Evolutionary conservation across 2,113 vertebrate species (phyloP).

Genomic region (Paramisgurnus dabryanus): DNA sequence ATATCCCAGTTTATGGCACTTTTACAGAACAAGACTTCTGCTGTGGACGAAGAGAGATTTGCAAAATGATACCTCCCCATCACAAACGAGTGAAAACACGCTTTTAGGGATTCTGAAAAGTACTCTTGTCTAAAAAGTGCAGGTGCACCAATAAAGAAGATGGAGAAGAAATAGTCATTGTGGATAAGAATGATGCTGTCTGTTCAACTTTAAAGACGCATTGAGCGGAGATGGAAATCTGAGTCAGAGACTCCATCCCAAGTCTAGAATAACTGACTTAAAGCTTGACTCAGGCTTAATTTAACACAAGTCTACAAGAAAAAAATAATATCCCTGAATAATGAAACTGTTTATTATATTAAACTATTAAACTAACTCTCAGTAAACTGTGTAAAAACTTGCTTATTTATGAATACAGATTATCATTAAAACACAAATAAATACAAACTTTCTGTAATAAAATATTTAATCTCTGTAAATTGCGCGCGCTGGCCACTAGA

Average conservation of each 20-base stretch:
- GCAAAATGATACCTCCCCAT: background rate
- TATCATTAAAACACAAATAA: background rate
- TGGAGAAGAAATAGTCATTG: background rate
- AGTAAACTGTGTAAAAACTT: too few relatives aligned
- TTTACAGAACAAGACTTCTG: background rate
- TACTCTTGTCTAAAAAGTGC: background rate
- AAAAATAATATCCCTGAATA: too few relatives aligned
- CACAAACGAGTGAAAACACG: constrained; percentile 12
- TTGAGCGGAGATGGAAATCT: background rate
- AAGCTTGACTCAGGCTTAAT: too few relatives aligned
- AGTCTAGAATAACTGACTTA: too few relatives aligned
- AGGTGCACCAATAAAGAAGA: constrained; percentile 1
- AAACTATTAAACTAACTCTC: too few relatives aligned
- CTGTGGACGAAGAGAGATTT: background rate
- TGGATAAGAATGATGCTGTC: background rate
- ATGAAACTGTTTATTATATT: too few relatives aligned
- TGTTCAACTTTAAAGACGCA: background rate
- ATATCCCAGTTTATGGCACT: background rate
- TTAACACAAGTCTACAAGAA: too few relatives aligned
- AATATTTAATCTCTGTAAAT: background rate
- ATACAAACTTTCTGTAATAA: too few relatives aligned
- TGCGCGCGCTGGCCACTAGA: constrained; percentile 7
- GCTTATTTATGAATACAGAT: background rate
- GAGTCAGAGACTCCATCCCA: too few relatives aligned
- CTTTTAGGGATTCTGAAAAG: background rate